Evolutionary conservation across 2,888 invertebrate genomes (phyloP).

Genomic region (Parapristionchus giblindavisi): DNA sequence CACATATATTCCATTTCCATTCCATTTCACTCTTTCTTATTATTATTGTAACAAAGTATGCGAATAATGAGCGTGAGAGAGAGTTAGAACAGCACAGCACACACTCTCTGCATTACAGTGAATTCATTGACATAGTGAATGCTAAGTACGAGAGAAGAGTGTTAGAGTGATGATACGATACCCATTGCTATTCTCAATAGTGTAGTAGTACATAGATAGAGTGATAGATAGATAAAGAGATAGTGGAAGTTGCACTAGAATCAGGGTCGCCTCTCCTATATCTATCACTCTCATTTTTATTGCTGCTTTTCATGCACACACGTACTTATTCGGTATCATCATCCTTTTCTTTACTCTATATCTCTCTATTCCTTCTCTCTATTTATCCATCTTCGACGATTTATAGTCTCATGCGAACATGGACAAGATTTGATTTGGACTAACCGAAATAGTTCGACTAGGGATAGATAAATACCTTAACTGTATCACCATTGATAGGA

Average conservation of each 20-base stretch:
- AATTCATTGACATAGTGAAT: too few relatives aligned
- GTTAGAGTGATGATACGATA: too few relatives aligned
- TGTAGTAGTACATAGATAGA: too few relatives aligned
- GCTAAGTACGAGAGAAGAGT: too few relatives aligned
- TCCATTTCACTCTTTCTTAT: neutral
- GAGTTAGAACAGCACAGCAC: too few relatives aligned
- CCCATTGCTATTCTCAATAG: too few relatives aligned
- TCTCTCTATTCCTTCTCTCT: neutral
- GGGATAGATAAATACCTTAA: neutral
- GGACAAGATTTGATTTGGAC: neutral
- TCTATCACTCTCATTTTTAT: too few relatives aligned
- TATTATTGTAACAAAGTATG: neutral
- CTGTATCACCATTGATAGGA: neutral
- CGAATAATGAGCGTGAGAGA: neutral
- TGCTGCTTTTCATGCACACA: too few relatives aligned
- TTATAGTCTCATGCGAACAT: neutral
- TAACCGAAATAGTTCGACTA: neutral
- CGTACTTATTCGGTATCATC: neutral
- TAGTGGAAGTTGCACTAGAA: too few relatives aligned
- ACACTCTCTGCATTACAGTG: too few relatives aligned
- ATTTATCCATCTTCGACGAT: neutral
- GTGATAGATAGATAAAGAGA: too few relatives aligned
- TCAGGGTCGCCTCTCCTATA: too few relatives aligned
- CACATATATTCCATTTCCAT: neutral
- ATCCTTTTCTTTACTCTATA: neutral